These are phyloP conservation scores for Piscicola geometra DNA, from an alignment of 2,888 invertebrate species.

Conservation along the genomic window DNA sequence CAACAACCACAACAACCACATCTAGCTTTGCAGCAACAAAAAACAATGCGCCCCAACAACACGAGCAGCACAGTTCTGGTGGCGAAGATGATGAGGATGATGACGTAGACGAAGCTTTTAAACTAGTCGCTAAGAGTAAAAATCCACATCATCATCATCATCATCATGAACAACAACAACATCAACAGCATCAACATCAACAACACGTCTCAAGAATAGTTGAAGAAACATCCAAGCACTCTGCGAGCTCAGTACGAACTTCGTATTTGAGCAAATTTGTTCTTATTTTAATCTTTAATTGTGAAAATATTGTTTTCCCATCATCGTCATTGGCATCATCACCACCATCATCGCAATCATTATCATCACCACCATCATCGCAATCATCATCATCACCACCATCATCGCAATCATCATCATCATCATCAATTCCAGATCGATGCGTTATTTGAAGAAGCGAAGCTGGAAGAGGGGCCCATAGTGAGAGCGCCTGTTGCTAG, in stretches of 20 bases:
- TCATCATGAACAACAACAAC: background rate
- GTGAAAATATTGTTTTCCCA: too few relatives aligned
- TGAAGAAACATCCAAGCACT: background rate
- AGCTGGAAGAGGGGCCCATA: background rate
- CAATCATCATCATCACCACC: too few relatives aligned
- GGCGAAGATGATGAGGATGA: background rate
- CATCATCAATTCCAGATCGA: background rate
- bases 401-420: too few relatives aligned
- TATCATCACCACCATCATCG: too few relatives aligned
- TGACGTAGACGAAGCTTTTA: constrained; percentile 3
- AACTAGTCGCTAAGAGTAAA: background rate
- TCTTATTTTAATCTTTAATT: too few relatives aligned
- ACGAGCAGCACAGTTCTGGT: background rate
- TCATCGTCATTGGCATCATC: too few relatives aligned
- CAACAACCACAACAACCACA: background rate
- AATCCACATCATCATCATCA: background rate
- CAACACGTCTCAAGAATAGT: background rate
- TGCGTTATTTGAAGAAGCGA: constrained; percentile 4
- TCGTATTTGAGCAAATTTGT: too few relatives aligned
- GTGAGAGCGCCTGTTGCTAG: too few relatives aligned
- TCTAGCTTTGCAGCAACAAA: background rate
- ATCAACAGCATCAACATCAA: background rate
- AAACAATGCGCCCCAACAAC: background rate
- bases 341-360: too few relatives aligned
- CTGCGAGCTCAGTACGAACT: background rate